Evolutionary conservation across 2,113 vertebrate genomes (phyloP).

Genomic region (Ursus arctos): DNA sequence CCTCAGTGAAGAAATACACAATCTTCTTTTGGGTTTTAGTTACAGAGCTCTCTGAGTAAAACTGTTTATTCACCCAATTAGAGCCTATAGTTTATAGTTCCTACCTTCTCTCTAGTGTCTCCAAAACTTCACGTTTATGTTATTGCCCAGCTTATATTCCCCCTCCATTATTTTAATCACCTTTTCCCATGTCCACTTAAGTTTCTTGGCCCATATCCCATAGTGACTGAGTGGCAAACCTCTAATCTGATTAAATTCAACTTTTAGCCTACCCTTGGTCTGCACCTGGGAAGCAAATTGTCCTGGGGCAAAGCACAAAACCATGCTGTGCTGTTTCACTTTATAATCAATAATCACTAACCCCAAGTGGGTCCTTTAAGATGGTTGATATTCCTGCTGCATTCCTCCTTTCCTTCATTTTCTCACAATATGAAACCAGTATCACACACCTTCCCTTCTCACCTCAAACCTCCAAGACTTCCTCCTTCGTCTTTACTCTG

Average conservation of each 20-base stretch:
- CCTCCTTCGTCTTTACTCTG: not conserved
- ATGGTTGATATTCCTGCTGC: not conserved
- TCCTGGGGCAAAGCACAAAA: not conserved
- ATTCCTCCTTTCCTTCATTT: not conserved
- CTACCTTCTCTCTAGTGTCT: not conserved
- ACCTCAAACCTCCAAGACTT: not conserved
- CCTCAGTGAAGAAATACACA: not conserved
- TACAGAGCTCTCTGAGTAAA: not conserved
- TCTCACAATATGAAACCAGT: constrained; percentile 5
- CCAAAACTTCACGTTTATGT: not conserved
- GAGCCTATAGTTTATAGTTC: not conserved
- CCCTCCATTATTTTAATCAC: constrained; percentile 31
- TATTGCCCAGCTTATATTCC: constrained; percentile 14
- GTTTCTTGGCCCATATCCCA: constrained; percentile 26
- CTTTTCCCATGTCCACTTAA: not conserved
- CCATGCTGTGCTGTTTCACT: not conserved
- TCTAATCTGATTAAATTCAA: not conserved
- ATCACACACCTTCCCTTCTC: not conserved
- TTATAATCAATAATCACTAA: not conserved
- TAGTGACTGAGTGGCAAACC: not conserved
- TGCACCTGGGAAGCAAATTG: not conserved
- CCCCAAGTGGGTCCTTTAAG: not conserved
- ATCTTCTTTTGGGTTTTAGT: not conserved
- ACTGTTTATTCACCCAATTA: not conserved
- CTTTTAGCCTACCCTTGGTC: not conserved